These are phyloP conservation scores for Hirtodrosophila alboralis DNA, from an alignment of 2,888 invertebrate genomes.

Conservation along the genomic window DNA sequence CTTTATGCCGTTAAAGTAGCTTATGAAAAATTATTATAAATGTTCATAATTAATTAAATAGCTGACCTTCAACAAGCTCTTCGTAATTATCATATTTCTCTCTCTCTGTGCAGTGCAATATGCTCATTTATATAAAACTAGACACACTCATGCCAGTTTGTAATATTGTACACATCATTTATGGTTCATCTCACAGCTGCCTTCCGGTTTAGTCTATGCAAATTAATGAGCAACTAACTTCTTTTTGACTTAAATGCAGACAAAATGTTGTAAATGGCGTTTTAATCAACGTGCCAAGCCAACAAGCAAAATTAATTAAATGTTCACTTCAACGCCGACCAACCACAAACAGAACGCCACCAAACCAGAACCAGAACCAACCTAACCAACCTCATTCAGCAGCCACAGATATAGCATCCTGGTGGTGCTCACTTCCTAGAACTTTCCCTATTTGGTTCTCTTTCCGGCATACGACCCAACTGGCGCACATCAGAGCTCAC, in stretches of 20 bases:
- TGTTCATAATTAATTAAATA: slow-evolving; percentile 1
- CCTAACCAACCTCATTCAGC: slow-evolving; percentile 2
- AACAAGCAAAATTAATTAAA: slow-evolving; percentile 72
- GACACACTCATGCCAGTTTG: background rate
- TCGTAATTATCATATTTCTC: slow-evolving; percentile 36
- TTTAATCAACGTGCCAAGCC: slow-evolving; percentile 64
- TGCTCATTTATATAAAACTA: slow-evolving; percentile 26
- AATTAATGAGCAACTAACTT: slow-evolving; percentile 65
- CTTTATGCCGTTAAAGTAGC: background rate
- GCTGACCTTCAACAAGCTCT: background rate
- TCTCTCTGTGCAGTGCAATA: slow-evolving; percentile 28
- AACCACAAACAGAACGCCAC: slow-evolving; percentile 4
- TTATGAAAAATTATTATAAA: background rate
- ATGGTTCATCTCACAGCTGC: slow-evolving; percentile 5
- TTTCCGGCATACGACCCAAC: background rate
- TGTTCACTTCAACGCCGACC: slow-evolving; percentile 50
- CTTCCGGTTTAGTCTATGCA: slow-evolving; percentile 26
- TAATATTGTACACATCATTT: slow-evolving; percentile 6
- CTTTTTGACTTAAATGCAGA: slow-evolving; percentile 47
- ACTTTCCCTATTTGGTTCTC: background rate
- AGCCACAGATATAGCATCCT: slow-evolving; percentile 1
- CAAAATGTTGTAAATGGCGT: slow-evolving; percentile 66
- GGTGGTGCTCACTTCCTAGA: background rate
- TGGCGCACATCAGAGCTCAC: slow-evolving; percentile 16
- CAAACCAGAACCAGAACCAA: background rate